Evolutionary conservation across 2,113 vertebrate genomes (phyloP), one percentile per base, ranked within the genome.

Genomic region (Brachypodius melanocephalos): DNA sequence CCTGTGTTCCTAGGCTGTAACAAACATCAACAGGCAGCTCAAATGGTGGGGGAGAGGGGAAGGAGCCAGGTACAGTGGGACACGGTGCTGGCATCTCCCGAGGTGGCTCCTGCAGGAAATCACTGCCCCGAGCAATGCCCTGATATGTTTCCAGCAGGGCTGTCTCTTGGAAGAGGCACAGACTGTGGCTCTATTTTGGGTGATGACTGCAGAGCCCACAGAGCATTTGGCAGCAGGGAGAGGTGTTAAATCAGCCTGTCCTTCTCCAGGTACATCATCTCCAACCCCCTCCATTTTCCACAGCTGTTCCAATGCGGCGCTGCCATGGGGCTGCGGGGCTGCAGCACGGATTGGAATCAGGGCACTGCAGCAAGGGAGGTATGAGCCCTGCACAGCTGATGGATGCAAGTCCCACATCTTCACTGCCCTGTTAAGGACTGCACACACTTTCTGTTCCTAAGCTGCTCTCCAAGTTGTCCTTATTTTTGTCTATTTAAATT

Each of bases 151-250:
- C 71, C 71, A 76, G 88, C 62, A 85, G 69, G 61, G 54, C 81
- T 29, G 40, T 65, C 45, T 91, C 54, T 7, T 45, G 38, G 26
- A 66, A 78, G 80, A 76, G 51, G 43, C 55, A 79, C 66, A 69
- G 82, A 10, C 65, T 51, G 8, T 55, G 62, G 45, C 67, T 85
- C 34, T 93, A 25, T 88, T 90, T 73, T 77, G 57, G 65, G 46
- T 90, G 75, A 34, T 79, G 94, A 79, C 58, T 90, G 16, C 68
- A 54, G 68, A 91, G 80, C 68, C 42, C 59, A 61, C 1, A 0
- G 40, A 93, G 85, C 49, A 26, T 75, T 90, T 91, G 78, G 82
- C 91, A 84, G 76, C 55, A 46, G 76, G 38, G 26, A 89, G 36
- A 28, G 58, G 36, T 87, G 51, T 77, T 68, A 79, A 45, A 85